Evolutionary conservation across 2,113 vertebrate genomes (phyloP).

Genomic region (Phalacrocorax carbo): DNA sequence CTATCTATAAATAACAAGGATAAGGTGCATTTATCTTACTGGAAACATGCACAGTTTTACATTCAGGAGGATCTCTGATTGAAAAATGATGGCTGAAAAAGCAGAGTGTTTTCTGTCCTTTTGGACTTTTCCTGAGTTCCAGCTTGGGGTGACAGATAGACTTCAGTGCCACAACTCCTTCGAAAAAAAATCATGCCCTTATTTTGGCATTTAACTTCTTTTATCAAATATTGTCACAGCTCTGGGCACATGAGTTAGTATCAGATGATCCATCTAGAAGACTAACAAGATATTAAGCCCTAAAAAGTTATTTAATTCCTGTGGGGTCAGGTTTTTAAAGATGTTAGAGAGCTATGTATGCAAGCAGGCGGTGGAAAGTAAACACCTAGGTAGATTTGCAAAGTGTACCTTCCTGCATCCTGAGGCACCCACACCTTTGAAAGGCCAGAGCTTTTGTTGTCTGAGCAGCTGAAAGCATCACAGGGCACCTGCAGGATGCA

Average conservation of each 20-base stretch:
- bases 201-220: not conserved
- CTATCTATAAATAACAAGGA: not conserved
- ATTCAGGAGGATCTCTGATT: not conserved
- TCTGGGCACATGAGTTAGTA: not conserved
- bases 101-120: not conserved
- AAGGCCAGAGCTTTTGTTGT: not conserved
- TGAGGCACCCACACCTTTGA: not conserved
- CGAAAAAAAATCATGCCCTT: not conserved
- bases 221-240: not conserved
- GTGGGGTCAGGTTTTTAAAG: not conserved
- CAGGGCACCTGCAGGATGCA: not conserved
- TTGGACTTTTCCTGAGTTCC: not conserved
- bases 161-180: not conserved
- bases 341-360: not conserved
- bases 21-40: not conserved
- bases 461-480: not conserved
- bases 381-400: not conserved
- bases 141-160: not conserved
- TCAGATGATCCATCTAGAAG: not conserved
- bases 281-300: not conserved
- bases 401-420: not conserved
- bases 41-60: not conserved
- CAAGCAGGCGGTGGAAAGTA: not conserved
- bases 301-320: not conserved
- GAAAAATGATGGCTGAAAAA: not conserved